Evolutionary conservation across 2,888 invertebrate genomes (phyloP).

Genomic region (Tenthredo distinguenda): DNA sequence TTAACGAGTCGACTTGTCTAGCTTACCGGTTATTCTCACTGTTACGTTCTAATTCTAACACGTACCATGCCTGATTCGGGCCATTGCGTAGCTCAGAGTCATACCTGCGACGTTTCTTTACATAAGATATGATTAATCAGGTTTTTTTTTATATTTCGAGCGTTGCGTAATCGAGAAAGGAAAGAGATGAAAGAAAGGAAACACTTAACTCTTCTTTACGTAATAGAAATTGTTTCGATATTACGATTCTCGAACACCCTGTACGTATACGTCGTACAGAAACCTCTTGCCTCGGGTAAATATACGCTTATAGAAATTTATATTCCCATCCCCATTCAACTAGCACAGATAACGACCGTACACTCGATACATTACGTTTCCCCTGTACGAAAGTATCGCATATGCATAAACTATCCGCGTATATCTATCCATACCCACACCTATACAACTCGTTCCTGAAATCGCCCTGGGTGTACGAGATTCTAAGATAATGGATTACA

Average conservation of each 20-base stretch:
- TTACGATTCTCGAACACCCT: neutral
- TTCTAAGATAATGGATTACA: conserved; percentile 18
- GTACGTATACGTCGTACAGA: neutral
- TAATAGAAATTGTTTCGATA: neutral
- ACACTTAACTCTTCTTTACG: neutral
- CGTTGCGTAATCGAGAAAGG: neutral
- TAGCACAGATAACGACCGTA: conserved; percentile 36
- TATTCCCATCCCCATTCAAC: conserved; percentile 36
- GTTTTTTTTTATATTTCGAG: neutral
- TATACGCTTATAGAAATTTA: conserved; percentile 40
- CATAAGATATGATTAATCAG: conserved; percentile 2
- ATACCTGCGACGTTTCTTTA: neutral
- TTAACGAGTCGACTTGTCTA: neutral
- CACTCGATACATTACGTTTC: conserved; percentile 19
- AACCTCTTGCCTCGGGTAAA: conserved; percentile 18
- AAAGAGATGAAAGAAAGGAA: neutral
- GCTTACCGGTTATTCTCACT: conserved; percentile 12
- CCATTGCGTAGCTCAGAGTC: neutral
- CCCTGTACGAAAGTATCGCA: neutral
- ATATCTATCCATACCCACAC: neutral
- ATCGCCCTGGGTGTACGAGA: neutral
- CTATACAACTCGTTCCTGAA: neutral
- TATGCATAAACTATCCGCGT: neutral
- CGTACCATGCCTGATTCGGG: neutral
- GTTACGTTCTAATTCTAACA: conserved; percentile 18